A percentile compares a stretch with the other conserved stretches of the same genome.
Conservation (phyloP, 37 sponge, comb jelly and placozoan genomes). For the Haliclona indistincta region DNA sequence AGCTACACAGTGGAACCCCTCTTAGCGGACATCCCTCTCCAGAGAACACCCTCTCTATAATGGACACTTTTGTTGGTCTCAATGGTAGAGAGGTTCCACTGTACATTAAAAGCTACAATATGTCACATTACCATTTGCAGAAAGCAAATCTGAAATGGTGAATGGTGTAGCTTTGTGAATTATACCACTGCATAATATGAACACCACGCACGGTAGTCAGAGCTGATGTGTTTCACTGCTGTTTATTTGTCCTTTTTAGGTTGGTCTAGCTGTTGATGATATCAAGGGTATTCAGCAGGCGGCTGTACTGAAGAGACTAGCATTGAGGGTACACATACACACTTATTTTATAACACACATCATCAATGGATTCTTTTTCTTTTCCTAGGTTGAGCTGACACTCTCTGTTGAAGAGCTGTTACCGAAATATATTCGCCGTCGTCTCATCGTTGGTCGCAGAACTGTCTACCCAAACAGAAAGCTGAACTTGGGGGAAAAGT, state of each 20-base stretch:
- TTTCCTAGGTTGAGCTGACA: slow-evolving; percentile 61
- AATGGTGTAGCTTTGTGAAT: too few species aligned
- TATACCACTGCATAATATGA: too few species aligned
- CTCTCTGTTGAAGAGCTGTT: slow-evolving; percentile 66
- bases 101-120: too few species aligned
- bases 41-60: too few species aligned
- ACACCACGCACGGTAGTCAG: too few species aligned
- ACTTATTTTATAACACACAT: background rate
- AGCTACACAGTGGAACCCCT: too few species aligned
- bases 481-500: slow-evolving; percentile 17
- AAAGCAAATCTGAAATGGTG: too few species aligned
- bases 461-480: slow-evolving; percentile 50
- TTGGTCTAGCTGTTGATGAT: slow-evolving; percentile 99
- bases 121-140: too few species aligned
- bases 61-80: too few species aligned
- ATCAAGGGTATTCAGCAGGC: slow-evolving; percentile 90
- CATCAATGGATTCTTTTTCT: background rate
- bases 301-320: slow-evolving; percentile 79
- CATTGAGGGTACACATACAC: slow-evolving; percentile 70
- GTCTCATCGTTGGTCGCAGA: slow-evolving; percentile 16
- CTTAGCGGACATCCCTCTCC: too few species aligned
- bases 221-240: too few species aligned
- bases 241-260: slow-evolving; percentile 66
- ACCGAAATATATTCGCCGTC: slow-evolving; percentile 21
- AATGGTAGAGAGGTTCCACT: too few species aligned